Conservation (phyloP, 2,113 vertebrate genomes). For the Setophaga petechia region DNA sequence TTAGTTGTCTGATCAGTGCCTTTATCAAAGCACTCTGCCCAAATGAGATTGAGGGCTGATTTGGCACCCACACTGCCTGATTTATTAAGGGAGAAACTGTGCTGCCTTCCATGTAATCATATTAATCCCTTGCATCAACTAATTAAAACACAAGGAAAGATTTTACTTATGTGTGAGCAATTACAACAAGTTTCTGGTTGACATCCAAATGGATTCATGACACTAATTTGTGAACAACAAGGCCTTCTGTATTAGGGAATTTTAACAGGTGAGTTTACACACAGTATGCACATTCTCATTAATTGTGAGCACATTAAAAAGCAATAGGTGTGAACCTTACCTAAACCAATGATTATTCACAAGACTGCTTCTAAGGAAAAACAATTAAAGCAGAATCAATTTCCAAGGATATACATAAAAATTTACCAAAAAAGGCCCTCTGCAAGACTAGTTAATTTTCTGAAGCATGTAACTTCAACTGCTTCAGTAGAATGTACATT, state of each 20-base stretch:
- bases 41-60: conserved; percentile 69
- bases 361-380: not conserved
- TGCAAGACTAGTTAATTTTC: not conserved
- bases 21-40: conserved; percentile 72
- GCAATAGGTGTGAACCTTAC: not conserved
- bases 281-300: conserved; percentile 10
- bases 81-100: conserved; percentile 74
- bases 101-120: conserved; percentile 78
- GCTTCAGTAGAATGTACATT: not conserved
- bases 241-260: conserved; percentile 32
- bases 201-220: conserved; percentile 74
- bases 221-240: conserved; percentile 75
- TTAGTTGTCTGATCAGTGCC: conserved; percentile 56
- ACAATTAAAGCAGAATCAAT: not conserved
- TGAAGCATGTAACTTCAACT: not conserved
- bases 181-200: conserved; percentile 74
- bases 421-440: not conserved
- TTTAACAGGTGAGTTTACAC: conserved; percentile 59
- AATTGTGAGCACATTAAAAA: not conserved
- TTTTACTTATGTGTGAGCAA: conserved; percentile 75
- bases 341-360: not conserved
- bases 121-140: conserved; percentile 78
- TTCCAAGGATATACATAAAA: not conserved
- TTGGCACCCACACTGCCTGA: conserved; percentile 76
- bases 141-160: conserved; percentile 79